Conservation (phyloP, 2,797 vertebrate species). For the Halcyon chelicuti region DNA sequence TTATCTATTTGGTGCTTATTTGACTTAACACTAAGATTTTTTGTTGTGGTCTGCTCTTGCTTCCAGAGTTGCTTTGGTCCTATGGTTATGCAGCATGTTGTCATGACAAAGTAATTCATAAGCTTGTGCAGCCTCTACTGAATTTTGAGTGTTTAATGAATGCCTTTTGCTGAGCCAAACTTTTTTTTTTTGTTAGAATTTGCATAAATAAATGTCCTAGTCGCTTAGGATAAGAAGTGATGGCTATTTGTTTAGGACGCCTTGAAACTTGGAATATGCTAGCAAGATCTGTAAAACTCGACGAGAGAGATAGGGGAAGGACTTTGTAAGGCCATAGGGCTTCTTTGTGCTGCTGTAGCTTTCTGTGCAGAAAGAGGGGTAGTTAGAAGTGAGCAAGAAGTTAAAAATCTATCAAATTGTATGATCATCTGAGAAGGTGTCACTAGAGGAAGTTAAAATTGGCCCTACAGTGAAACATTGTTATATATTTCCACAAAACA, state of each 20-base stretch:
- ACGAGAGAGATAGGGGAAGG: background rate
- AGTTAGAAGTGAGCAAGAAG: background rate
- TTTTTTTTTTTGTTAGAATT: background rate
- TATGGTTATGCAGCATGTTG: background rate
- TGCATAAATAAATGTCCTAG: background rate
- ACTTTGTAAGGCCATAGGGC: background rate
- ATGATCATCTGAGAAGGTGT: background rate
- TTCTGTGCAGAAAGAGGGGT: background rate
- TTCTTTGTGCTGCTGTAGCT: background rate
- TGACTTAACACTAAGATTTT: background rate
- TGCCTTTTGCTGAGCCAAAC: background rate
- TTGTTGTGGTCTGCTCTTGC: background rate
- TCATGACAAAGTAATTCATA: conserved; percentile 10
- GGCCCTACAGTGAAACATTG: background rate
- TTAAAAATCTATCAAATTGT: background rate
- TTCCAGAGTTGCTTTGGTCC: conserved; percentile 13
- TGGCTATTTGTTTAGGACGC: background rate
- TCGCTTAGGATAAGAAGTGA: background rate
- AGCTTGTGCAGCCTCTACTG: background rate
- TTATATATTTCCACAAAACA: background rate
- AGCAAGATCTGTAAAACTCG: background rate
- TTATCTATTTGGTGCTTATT: background rate
- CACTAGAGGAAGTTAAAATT: background rate
- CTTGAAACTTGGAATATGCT: background rate
- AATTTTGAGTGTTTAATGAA: background rate